Base-by-base conservation (phyloP, 2,113 vertebrate species). In the Otis tarda region DNA sequence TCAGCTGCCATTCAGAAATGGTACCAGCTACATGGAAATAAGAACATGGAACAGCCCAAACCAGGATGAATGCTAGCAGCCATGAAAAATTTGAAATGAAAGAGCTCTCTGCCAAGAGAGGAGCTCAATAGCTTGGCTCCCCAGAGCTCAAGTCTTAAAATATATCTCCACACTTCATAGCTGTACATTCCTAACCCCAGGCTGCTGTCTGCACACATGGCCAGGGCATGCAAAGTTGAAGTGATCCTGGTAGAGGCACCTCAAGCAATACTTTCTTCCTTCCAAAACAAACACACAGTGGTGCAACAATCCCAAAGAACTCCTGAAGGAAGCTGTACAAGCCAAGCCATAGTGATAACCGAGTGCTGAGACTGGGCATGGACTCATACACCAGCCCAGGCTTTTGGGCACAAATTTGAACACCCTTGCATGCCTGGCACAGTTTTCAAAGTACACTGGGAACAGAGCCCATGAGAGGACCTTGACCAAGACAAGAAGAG, bases 91-190 rank as follows among this genome's bases (percentile, higher is more conserved):
- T 49, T 50, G 45, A 92, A 89, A 69, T 85, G 25, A 65, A 85
- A 94, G 69, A 82, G 76, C 27, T 59, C 33, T 50, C 74, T 93
- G 87, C 78, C 94, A 94, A 91, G 65, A 94, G 53, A 87, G 41
- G 74, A 96, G 71, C 89, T 91, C 81, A 63, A 80, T 30, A 61
- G 4, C 28, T 92, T 89, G 70, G 25, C 57, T 91, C 10, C 50
- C n/a, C 83, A 84, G 73, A 81, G 74, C 28, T 95, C 69, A 89
- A 70, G 69, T 92, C 89, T 92, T 93, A 89, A 96, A 95, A 91
- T 53, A 64, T 0, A 59, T 49, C 77, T 69, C 53, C 57, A 81
- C 16, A 55, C 59, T 69, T 63, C 55, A 5, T 47, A 91, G 56
- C 64, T 63, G 15, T 39, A 20, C 41, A 59, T 92, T 92, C 86